These are phyloP conservation scores for Seriola rivoliana DNA, from an alignment of 2,113 vertebrate genomes.

Conservation along the genomic window DNA sequence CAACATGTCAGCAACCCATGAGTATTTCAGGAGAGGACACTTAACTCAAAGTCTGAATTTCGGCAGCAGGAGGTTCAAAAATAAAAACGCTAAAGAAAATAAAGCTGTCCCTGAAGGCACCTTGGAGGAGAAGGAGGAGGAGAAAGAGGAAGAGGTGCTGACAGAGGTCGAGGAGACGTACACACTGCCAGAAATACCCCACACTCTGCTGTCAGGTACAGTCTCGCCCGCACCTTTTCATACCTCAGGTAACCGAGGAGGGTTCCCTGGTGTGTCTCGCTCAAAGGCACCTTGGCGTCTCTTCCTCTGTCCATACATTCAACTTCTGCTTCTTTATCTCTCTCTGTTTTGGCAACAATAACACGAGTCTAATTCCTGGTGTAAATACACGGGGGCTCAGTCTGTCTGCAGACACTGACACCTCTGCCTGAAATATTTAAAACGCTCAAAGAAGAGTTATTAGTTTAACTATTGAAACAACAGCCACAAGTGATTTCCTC, in stretches of 20 bases:
- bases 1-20: too few species aligned
- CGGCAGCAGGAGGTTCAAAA: too few species aligned
- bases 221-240: background rate
- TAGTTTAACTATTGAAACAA: background rate
- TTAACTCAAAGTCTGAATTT: slow-evolving; percentile 50
- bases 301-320: slow-evolving; percentile 17
- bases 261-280: background rate
- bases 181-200: slow-evolving; percentile 75
- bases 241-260: background rate
- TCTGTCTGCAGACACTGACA: background rate
- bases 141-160: background rate
- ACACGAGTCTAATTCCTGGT: background rate
- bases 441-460: background rate
- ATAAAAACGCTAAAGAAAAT: slow-evolving; percentile 41
- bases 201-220: slow-evolving; percentile 81
- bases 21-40: background rate
- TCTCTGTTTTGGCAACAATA: slow-evolving; percentile 64
- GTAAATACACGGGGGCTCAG: slow-evolving; percentile 16
- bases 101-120: slow-evolving; percentile 15
- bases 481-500: background rate
- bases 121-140: slow-evolving; percentile 8
- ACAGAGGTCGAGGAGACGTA: slow-evolving; percentile 71
- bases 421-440: background rate
- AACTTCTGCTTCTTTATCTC: background rate
- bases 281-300: background rate